phyloP scores from a whole-genome alignment of 2,113 vertebrate genomes.

The Antechinus flavipes region DNA sequence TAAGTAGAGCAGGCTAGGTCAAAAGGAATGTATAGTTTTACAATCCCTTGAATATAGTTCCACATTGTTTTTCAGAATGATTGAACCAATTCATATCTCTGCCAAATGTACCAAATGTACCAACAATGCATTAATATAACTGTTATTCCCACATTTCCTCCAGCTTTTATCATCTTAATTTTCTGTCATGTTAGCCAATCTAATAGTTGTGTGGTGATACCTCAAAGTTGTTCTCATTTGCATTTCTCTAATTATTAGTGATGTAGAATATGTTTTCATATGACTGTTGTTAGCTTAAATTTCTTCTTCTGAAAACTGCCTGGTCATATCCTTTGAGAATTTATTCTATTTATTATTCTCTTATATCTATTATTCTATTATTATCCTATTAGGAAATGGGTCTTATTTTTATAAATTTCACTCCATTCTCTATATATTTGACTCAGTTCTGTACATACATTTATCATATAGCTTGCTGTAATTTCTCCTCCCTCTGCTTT shows the following conservation, averaged over 20 bases:
- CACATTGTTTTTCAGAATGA: background rate
- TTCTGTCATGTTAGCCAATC: background rate
- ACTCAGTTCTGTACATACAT: background rate
- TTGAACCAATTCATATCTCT: background rate
- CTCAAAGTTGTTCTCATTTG: background rate
- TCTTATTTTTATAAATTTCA: too few species aligned
- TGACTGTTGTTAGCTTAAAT: background rate
- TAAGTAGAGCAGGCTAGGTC: background rate
- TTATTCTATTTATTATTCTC: background rate
- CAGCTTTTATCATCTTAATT: background rate
- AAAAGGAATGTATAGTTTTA: background rate
- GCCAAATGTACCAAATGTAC: background rate
- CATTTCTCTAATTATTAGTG: background rate
- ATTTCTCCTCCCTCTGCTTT: background rate
- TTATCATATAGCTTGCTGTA: background rate
- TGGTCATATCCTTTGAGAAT: background rate
- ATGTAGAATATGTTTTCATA: background rate
- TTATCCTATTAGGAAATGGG: too few species aligned
- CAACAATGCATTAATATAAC: background rate
- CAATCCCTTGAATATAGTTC: background rate
- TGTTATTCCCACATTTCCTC: background rate
- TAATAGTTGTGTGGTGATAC: background rate
- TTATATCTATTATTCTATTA: too few species aligned
- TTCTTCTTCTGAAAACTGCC: background rate
- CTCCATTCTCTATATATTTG: background rate